Conservation (phyloP, 2,888 invertebrate genomes). For the Clostera curtula region DNA sequence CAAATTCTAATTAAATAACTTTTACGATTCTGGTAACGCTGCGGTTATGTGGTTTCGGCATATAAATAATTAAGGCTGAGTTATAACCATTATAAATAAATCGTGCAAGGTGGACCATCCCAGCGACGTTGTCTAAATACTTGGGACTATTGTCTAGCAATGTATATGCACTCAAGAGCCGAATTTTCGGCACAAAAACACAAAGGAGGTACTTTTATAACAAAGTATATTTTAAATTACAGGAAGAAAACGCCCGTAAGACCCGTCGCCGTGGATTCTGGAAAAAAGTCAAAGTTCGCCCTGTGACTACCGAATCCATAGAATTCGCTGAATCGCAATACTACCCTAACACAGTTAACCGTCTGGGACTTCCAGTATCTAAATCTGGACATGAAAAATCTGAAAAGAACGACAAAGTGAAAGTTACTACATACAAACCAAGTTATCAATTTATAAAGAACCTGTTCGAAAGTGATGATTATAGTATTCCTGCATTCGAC, state of each 20-base stretch:
- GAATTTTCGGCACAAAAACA: no score
- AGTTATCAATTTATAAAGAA: conserved; percentile 43
- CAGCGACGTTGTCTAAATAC: no score
- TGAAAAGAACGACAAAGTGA: conserved; percentile 34
- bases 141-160: no score
- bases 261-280: conserved; percentile 80
- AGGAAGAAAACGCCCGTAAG: conserved; percentile 43
- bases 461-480: conserved; percentile 39
- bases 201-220: no score
- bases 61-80: no score
- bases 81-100: no score
- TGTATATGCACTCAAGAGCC: no score
- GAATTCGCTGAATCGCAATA: conserved; percentile 87
- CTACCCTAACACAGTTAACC: conserved; percentile 75
- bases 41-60: no score
- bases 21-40: no score
- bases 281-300: conserved; percentile 81
- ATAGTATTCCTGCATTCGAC: conserved; percentile 27
- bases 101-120: no score
- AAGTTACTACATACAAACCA: conserved; percentile 60
- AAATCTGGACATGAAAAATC: conserved; percentile 38
- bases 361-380: conserved; percentile 42
- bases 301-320: conserved; percentile 76
- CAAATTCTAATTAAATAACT: no score
- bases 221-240: no score